phyloP scores from a whole-genome alignment of 1,140 invertebrate genomes.

The Trichonephila clavata region DNA sequence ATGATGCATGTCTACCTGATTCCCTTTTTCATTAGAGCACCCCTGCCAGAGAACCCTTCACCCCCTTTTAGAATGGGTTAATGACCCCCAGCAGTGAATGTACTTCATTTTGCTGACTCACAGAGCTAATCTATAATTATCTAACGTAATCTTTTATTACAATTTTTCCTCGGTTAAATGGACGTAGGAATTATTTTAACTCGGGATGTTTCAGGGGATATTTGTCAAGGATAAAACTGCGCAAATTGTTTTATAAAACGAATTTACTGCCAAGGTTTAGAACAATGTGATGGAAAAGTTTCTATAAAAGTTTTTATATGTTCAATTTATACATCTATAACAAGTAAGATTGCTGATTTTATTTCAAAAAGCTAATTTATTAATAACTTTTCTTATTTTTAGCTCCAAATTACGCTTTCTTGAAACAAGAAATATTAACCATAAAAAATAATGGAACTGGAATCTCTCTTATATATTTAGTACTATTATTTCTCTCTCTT shows the following conservation, averaged over 20 bases:
- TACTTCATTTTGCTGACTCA: not conserved
- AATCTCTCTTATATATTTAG: no score
- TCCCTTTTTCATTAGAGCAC: not conserved
- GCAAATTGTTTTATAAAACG: not conserved
- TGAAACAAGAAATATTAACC: no score
- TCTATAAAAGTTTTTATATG: no score
- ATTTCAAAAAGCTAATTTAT: no score
- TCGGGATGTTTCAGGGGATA: not conserved
- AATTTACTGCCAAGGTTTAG: no score
- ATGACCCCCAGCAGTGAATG: not conserved
- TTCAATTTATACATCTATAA: no score
- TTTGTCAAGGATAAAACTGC: not conserved
- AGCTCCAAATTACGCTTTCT: no score
- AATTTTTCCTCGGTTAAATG: not conserved
- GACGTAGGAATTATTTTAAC: not conserved
- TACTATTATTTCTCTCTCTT: no score
- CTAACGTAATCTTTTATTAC: not conserved
- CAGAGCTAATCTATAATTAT: conserved; percentile 33
- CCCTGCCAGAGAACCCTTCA: not conserved
- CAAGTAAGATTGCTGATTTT: no score
- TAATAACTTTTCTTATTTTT: no score
- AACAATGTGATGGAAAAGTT: no score
- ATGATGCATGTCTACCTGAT: conserved; percentile 9
- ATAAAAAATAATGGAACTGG: no score
- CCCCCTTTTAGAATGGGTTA: not conserved